phyloP scores from a whole-genome alignment of 2,888 invertebrate genomes.

The Villa cingulata region DNA sequence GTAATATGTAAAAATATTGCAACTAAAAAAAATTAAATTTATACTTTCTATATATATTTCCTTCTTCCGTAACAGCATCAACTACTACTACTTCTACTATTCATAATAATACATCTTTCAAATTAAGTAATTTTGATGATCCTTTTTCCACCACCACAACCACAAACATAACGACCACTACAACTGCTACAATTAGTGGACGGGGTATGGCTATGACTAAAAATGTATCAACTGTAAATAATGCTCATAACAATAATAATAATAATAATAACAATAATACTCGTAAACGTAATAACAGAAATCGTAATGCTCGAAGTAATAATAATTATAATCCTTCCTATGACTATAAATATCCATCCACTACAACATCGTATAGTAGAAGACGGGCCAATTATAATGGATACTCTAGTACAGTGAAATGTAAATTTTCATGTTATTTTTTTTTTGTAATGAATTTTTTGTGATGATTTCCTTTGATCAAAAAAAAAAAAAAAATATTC shows the following conservation, averaged over 20 bases:
- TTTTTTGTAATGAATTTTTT: too few relatives aligned
- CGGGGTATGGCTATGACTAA: not conserved
- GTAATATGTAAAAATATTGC: too few relatives aligned
- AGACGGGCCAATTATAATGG: not conserved
- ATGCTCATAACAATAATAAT: not conserved
- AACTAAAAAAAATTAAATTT: too few relatives aligned
- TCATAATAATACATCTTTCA: not conserved
- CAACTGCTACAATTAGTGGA: not conserved
- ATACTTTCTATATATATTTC: too few relatives aligned
- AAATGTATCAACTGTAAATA: too few relatives aligned
- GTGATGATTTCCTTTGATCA: too few relatives aligned
- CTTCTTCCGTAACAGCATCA: not conserved
- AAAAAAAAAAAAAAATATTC: not conserved
- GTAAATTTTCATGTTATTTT: not conserved
- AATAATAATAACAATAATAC: not conserved
- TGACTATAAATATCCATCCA: not conserved
- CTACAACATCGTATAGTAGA: not conserved
- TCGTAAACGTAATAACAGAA: not conserved
- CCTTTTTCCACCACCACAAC: not conserved
- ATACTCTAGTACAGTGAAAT: not conserved
- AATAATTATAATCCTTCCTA: not conserved
- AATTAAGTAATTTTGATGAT: not conserved
- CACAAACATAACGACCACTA: too few relatives aligned
- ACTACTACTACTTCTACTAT: not conserved
- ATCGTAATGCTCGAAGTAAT: not conserved